These are phyloP conservation scores for Pocota personata DNA, from an alignment of 2,888 invertebrate species.

Conservation along the genomic window DNA sequence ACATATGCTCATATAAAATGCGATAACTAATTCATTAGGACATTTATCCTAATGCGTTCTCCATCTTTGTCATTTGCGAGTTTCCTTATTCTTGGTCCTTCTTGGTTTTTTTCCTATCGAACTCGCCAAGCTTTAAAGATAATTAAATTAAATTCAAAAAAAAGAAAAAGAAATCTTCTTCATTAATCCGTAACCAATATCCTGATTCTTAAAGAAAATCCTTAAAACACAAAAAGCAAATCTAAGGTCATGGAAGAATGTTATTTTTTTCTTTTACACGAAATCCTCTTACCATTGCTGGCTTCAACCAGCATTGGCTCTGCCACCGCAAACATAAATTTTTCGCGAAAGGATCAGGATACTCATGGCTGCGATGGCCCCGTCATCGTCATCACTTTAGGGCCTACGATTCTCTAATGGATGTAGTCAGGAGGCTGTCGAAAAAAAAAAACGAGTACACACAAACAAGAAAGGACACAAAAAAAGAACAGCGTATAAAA, in stretches of 20 bases:
- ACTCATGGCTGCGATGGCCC: background rate
- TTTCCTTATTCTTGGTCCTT: background rate
- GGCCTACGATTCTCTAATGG: conserved; percentile 15
- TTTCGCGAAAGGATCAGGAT: conserved; percentile 39
- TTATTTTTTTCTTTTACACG: background rate
- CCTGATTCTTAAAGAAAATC: conserved; percentile 22
- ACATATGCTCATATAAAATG: background rate
- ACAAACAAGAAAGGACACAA: background rate
- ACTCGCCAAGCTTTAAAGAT: background rate
- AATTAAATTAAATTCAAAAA: conserved; percentile 39
- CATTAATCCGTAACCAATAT: conserved; percentile 56
- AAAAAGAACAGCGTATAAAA: conserved; percentile 28
- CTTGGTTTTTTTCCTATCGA: background rate
- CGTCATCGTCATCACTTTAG: background rate
- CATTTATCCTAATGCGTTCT: conserved; percentile 18
- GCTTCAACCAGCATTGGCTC: background rate
- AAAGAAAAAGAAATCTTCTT: conserved; percentile 23
- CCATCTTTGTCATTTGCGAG: conserved; percentile 3
- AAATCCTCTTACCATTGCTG: conserved; percentile 9
- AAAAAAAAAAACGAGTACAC: background rate
- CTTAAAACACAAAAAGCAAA: conserved; percentile 25
- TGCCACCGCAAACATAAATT: conserved; percentile 39
- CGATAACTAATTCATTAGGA: conserved; percentile 19
- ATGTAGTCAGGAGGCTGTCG: background rate
- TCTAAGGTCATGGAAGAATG: background rate